Evolutionary conservation across 2,113 vertebrate species (phyloP).

Genomic region (Phasianus colchicus): DNA sequence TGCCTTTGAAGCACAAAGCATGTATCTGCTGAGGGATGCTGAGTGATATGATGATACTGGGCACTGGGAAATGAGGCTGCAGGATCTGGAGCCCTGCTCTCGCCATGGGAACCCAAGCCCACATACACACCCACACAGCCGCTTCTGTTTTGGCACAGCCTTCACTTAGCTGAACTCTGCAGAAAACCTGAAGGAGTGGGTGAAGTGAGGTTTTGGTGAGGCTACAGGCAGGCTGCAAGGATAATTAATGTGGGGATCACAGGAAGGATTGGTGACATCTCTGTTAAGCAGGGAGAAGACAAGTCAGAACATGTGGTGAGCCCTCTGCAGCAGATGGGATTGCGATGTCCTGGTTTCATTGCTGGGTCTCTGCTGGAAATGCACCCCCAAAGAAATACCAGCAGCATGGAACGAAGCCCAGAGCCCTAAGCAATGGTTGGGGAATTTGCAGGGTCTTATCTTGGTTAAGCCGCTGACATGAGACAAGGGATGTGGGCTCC

Average conservation of each 20-base stretch:
- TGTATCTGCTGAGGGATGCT: background rate
- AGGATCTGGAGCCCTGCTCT: background rate
- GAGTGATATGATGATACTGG: background rate
- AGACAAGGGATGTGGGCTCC: background rate
- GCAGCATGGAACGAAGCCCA: background rate
- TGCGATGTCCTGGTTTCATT: background rate
- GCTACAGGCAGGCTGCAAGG: conserved; percentile 15
- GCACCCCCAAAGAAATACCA: background rate
- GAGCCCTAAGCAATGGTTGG: background rate
- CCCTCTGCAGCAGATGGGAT: conserved; percentile 20
- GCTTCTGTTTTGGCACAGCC: background rate
- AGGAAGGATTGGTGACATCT: conserved; percentile 28
- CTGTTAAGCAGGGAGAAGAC: conserved; percentile 25
- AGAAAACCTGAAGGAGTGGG: conserved; percentile 35
- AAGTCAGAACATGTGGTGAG: conserved; percentile 20
- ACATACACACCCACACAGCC: background rate
- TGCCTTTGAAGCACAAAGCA: background rate
- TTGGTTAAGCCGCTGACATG: background rate
- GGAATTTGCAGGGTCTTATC: background rate
- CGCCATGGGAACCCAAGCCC: background rate
- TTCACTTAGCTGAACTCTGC: background rate
- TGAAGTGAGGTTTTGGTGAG: conserved; percentile 32
- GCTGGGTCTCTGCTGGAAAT: background rate
- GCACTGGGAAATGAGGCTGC: background rate
- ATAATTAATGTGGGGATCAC: conserved; percentile 17